phyloP scores from a whole-genome alignment of 2,113 vertebrate species.

The Heptranchias perlo region DNA sequence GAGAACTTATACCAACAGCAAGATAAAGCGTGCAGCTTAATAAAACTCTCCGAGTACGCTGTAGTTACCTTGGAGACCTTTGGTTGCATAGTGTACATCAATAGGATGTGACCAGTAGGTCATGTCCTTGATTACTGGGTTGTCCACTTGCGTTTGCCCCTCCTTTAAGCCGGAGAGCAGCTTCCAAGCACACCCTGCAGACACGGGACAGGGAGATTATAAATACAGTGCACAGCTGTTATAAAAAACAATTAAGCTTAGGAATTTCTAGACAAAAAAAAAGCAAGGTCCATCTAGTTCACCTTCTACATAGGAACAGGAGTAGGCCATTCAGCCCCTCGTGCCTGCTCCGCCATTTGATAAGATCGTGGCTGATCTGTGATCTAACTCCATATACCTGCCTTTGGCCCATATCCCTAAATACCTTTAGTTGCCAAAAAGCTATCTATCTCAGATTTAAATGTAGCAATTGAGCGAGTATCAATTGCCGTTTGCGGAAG shows the following conservation, averaged over 20 bases:
- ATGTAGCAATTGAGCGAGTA: too few species aligned
- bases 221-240: neutral
- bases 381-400: too few species aligned
- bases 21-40: neutral
- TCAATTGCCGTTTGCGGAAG: too few species aligned
- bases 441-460: too few species aligned
- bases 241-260: neutral
- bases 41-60: neutral
- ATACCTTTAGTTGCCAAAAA: too few species aligned
- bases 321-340: too few species aligned
- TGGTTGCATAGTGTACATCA: conserved; percentile 79
- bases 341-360: too few species aligned
- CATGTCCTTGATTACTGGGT: conserved; percentile 68
- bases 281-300: neutral
- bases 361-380: too few species aligned
- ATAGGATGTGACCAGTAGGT: conserved; percentile 85
- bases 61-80: conserved; percentile 73
- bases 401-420: too few species aligned
- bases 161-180: conserved; percentile 73
- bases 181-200: conserved; percentile 75
- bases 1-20: neutral
- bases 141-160: conserved; percentile 83
- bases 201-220: neutral
- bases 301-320: too few species aligned
- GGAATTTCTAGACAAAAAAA: neutral